Evolutionary conservation across 2,113 vertebrate species (phyloP), one percentile per base, ranked within the genome.

Genomic region (Oxyura jamaicensis): DNA sequence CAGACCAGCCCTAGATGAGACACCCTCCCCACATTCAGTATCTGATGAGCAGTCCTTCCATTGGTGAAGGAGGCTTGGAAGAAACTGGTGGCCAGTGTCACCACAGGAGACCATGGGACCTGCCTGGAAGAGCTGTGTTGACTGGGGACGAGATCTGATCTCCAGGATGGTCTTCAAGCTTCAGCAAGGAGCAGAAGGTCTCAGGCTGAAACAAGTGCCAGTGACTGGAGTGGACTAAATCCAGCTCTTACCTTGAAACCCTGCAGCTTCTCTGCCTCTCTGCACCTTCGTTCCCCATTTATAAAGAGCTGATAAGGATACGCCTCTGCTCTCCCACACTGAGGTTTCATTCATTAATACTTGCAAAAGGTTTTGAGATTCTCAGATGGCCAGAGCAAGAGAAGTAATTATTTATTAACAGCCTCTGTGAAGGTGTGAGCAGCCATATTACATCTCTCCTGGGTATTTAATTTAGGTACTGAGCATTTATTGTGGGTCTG

Each of bases 321-420:
- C 28, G 60, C 46, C 50, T 66, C 44, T 85, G 39, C 60, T 93
- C 18, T 65, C 76, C 68, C 44, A 44, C 44, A 44, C 44, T 0
- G 0, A 91, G 46, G 69, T 62, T 91, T 95, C 86, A 68, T 96
- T 96, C 88, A 93, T 95, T 96, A 93, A 72, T 86, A 86, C 93
- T 91, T 96, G 81, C 79, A 94, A 96, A 94, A 96, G 93, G 76
- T 77, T 96, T 79, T 71, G 90, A 97, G 90, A 94, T 95, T 85
- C 91, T 95, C 95, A 96, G 90, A 96, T 83, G 95, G 88, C 88
- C 93, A 94, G 91, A 72, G 93, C 6, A 5, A 94, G 86, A 90
- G 88, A 93, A 93, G 93, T 94, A 94, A 96, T 94, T 96, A 90
- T 96, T 94, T 97, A 96, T 96, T 96, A 97, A 96, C 85, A 84